Base-by-base conservation (phyloP, 2,113 vertebrate genomes). In the Chloebia gouldiae region DNA sequence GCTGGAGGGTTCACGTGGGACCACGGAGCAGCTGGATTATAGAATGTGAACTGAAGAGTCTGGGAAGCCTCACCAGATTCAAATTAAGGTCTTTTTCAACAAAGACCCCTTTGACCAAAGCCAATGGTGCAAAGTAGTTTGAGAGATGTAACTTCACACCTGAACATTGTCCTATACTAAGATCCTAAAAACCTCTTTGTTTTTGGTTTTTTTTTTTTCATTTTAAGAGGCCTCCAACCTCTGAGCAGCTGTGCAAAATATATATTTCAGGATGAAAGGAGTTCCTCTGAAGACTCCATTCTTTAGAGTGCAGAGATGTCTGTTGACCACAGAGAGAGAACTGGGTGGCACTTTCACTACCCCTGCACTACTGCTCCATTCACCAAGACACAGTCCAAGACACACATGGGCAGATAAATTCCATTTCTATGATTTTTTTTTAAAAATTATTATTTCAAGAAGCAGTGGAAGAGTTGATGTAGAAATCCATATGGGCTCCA, bases 161-260 rank as follows among this genome's bases (percentile, higher is more conserved):
- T 35, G 15, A 69, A 23, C 6, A 1, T 2, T 16, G 9, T 17
- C 14, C 7, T 40, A 2, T 2, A 2, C 11, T 5, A 75, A 61
- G 20, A 49, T 6, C 16, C 11, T 22, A n/a, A 70, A 56, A n/a
- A 13, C 2, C 0, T 1, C 4, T 27, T 31, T 10, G 13, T 2
- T 40, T 56, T 21, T 27, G 53, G 7, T n/a, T 22, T 21, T 49
- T 25, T 16, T 37, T 60, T 23, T 23, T 30, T 27, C 2, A 10
- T 11, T 93, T 85, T 35, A 37, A 42, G 5, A 64, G 27, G 4
- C 5, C 33, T 42, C 16, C 13, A 49, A 8, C 10, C 8, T 76
- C 76, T 77, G 5, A 65, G 9, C 7, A 64, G 8, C 20, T 63
- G 42, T n/a, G 18, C 22, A 53, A 60, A 37, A 39, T 7, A 44